Base-by-base conservation (phyloP, 2,888 invertebrate species). In the Epinotia ramella region DNA sequence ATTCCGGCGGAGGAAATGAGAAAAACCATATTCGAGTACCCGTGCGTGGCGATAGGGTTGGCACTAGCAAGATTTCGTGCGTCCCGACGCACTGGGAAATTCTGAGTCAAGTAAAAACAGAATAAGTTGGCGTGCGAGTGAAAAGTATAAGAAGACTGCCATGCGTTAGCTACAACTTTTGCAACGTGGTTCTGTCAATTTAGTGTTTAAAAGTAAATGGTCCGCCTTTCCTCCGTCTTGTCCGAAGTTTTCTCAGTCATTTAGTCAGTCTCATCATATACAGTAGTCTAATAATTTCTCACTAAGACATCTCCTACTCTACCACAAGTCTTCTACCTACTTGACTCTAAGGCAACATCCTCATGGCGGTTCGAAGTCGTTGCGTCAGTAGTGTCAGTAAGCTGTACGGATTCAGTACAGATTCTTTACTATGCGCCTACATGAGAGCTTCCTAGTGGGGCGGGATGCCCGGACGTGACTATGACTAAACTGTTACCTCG, bases 21-120 rank as follows among this genome's bases (percentile, higher is more conserved):
- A 89, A 91, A 91, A 91, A 91, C 89, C 91, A 89, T 91, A 91
- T 90, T 89, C 87, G 84, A 84, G 81, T 83, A 80, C 87, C 89
- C 88, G 76, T 76, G 73, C 66, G 76, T 71, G 70, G 64, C 49
- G 65, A 57, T 77, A 79, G 80, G 80, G 80, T 78, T 79, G 80
- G 56, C 78, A 57, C 73, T 65, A 53, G 62, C 53, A 40, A 20
- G 73, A 73, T 67, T 78, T 77, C 12, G 56, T 60, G 20, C 56
- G 16, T 28, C 20, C 59, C 18, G 11, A 33, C 49, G 69, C 49
- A 24, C 40, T 28, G 65, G 59, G 63, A 49, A 57, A 65, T 53
- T 66, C 44, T 13, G 64, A 73, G 62, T 24, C 7, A 62, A 24
- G 49, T 20, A 62, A 62, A 46, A 49, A 28, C 11, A 18, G n/a